A percentile compares a stretch with the other conserved stretches of the same genome.
phyloP scores from a whole-genome alignment of 1,140 invertebrate species.

The Lethrus apterus region DNA sequence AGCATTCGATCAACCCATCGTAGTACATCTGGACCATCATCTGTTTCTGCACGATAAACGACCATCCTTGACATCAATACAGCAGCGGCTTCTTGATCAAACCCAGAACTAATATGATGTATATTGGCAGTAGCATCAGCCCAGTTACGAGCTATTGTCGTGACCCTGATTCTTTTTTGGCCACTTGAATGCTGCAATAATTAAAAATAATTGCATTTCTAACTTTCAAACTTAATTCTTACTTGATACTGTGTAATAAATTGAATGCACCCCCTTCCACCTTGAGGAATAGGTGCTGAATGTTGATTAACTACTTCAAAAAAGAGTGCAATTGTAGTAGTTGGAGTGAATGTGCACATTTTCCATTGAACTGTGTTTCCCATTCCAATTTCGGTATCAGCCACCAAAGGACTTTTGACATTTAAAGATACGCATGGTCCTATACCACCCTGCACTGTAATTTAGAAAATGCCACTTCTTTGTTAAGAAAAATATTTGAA shows the following conservation, averaged over 20 bases:
- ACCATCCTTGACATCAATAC: constrained; percentile 96
- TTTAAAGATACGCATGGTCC: constrained; percentile 93
- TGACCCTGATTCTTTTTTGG: constrained; percentile 89
- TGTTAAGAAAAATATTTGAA: constrained; percentile 10
- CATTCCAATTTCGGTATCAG: constrained; percentile 94
- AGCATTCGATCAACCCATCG: constrained; percentile 98
- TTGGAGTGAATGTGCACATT: constrained; percentile 89
- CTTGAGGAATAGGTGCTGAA: constrained; percentile 89
- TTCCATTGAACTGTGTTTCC: constrained; percentile 98
- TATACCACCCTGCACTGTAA: constrained; percentile 84
- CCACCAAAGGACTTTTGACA: constrained; percentile 82
- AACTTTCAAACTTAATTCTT: constrained; percentile 2
- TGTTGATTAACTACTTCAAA: constrained; percentile 98
- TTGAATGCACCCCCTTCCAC: constrained; percentile 92
- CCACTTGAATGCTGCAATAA: constrained; percentile 76
- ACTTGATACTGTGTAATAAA: constrained; percentile 81
- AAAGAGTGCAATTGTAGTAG: constrained; percentile 87
- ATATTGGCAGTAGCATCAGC: constrained; percentile 72
- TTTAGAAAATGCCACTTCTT: constrained; percentile 9
- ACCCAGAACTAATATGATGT: constrained; percentile 82
- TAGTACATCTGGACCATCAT: constrained; percentile 94
- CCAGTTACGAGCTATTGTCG: constrained; percentile 93
- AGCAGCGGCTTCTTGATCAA: constrained; percentile 96
- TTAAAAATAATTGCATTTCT: constrained; percentile 6
- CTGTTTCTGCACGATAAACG: constrained; percentile 90